Evolutionary conservation across 2,113 vertebrate species (phyloP).

Genomic region (Bufo gargarizans): DNA sequence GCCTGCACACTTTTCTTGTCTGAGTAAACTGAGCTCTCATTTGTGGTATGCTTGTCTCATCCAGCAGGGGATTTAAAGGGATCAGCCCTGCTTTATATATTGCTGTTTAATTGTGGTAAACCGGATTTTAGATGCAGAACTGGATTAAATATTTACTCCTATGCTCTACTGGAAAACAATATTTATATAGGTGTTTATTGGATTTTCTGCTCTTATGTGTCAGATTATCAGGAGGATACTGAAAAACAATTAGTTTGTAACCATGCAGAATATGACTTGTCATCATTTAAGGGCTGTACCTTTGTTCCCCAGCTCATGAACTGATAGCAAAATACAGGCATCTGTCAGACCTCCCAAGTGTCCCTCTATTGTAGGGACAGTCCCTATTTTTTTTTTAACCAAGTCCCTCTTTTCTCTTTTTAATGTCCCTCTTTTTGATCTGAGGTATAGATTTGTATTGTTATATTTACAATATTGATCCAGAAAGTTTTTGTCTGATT

Average conservation of each 20-base stretch:
- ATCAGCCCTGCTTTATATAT: neutral
- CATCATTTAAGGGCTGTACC: neutral
- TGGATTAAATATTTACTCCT: slow-evolving; percentile 6
- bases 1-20: neutral
- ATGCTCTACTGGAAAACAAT: slow-evolving; percentile 5
- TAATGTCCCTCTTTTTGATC: too few species aligned
- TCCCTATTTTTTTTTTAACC: too few species aligned
- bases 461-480: too few species aligned
- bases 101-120: slow-evolving; percentile 26
- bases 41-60: neutral
- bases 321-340: too few species aligned
- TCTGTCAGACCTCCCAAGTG: too few species aligned
- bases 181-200: neutral
- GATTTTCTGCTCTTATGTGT: neutral
- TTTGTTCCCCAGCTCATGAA: too few species aligned
- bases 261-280: neutral
- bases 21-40: neutral
- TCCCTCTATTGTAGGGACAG: too few species aligned
- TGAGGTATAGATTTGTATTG: too few species aligned
- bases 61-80: slow-evolving; percentile 24
- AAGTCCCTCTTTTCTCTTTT: too few species aligned
- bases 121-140: neutral
- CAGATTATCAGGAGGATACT: neutral
- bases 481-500: too few species aligned
- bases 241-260: neutral